Evolutionary conservation across 2,888 invertebrate genomes (phyloP).

Genomic region (Hydriomena furcata): DNA sequence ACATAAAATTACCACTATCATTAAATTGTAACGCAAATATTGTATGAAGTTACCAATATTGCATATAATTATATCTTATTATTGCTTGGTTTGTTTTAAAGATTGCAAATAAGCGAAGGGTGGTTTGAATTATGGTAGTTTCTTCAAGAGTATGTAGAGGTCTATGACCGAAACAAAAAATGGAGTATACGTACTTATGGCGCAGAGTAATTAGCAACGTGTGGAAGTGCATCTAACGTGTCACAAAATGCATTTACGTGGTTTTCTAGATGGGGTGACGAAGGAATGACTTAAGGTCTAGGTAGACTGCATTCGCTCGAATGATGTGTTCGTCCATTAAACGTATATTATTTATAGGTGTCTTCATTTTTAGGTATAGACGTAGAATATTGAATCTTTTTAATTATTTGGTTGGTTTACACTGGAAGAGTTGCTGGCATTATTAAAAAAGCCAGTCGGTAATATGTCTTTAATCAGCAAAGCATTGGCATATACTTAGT

Average conservation of each 20-base stretch:
- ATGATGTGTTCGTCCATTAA: conserved; percentile 82
- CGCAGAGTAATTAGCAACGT: conserved; percentile 20
- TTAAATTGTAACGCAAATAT: not conserved
- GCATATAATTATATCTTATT: not conserved
- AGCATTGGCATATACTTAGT: too few species aligned
- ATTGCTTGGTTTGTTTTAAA: not conserved
- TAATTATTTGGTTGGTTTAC: conserved; percentile 23
- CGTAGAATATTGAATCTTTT: conserved; percentile 16
- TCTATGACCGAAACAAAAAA: too few species aligned
- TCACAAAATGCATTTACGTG: conserved; percentile 71
- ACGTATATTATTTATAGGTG: conserved; percentile 69
- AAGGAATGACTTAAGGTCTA: conserved; percentile 73
- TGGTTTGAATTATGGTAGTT: too few species aligned
- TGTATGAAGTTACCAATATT: conserved; percentile 1
- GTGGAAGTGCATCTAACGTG: conserved; percentile 55
- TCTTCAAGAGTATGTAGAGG: too few species aligned
- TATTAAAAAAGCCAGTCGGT: not conserved
- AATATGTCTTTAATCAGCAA: too few species aligned
- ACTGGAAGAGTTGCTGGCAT: conserved; percentile 6
- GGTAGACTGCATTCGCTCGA: conserved; percentile 81
- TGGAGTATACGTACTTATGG: too few species aligned
- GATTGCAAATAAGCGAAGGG: too few species aligned
- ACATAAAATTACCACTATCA: too few species aligned
- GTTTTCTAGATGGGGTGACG: conserved; percentile 50
- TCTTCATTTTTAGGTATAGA: conserved; percentile 56